phyloP scores from a whole-genome alignment of 2,797 vertebrate genomes.

The Hybognathus amarus region DNA sequence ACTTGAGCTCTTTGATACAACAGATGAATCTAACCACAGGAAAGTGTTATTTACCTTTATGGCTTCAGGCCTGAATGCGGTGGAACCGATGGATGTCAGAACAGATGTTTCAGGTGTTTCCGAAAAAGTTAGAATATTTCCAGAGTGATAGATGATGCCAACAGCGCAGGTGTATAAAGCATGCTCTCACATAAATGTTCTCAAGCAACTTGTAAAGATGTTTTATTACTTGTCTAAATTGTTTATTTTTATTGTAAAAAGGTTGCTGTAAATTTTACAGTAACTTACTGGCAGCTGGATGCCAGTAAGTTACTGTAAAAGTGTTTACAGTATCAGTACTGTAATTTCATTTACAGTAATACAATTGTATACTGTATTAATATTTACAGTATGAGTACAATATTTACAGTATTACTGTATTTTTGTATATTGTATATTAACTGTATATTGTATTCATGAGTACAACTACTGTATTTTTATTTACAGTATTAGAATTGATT shows the following conservation, averaged over 20 bases:
- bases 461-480: too few relatives aligned
- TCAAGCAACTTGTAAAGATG: not conserved
- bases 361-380: too few relatives aligned
- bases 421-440: too few relatives aligned
- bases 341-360: too few relatives aligned
- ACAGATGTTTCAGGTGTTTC: conserved; percentile 40
- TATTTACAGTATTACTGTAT: too few relatives aligned
- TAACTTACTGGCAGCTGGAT: too few relatives aligned
- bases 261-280: too few relatives aligned
- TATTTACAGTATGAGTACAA: too few relatives aligned
- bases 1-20: conserved; percentile 43
- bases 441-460: too few relatives aligned
- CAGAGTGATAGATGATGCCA: conserved; percentile 32
- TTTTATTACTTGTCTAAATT: conserved; percentile 1
- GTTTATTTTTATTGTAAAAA: not conserved
- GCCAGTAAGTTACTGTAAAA: too few relatives aligned
- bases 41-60: conserved; percentile 26
- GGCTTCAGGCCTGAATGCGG: not conserved
- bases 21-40: conserved; percentile 36
- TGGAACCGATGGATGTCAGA: conserved; percentile 13
- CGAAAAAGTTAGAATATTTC: conserved; percentile 27
- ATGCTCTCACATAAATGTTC: not conserved
- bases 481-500: too few relatives aligned
- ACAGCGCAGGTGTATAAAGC: not conserved
- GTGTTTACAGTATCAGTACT: too few relatives aligned